These are phyloP conservation scores for Meda fulgida DNA, from an alignment of 2,797 vertebrate species.

Conservation along the genomic window DNA sequence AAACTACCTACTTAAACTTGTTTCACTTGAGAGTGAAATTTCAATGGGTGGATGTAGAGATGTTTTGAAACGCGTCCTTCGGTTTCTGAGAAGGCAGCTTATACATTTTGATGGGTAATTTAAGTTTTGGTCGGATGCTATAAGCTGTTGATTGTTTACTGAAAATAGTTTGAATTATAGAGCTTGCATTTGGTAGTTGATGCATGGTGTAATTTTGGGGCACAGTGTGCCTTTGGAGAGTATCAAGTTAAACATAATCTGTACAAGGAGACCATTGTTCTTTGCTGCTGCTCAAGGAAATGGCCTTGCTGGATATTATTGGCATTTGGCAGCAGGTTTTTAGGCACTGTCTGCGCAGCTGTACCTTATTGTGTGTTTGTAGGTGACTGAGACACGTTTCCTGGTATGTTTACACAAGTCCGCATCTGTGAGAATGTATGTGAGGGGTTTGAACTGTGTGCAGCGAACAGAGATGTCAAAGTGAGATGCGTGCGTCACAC, in stretches of 20 bases:
- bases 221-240: constrained; percentile 31
- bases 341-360: constrained; percentile 55
- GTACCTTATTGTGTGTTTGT: constrained; percentile 51
- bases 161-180: not conserved
- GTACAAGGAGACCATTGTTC: constrained; percentile 77
- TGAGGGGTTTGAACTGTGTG: constrained; percentile 34
- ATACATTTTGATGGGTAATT: not conserved
- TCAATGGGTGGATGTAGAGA: not conserved
- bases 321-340: constrained; percentile 66
- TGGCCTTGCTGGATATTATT: constrained; percentile 62
- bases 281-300: constrained; percentile 75
- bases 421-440: constrained; percentile 43
- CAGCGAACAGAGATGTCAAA: constrained; percentile 39
- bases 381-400: constrained; percentile 34
- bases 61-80: not conserved
- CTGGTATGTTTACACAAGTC: constrained; percentile 46
- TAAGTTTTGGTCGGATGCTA: not conserved
- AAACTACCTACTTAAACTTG: constrained; percentile 22
- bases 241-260: constrained; percentile 63
- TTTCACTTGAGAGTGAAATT: constrained; percentile 34
- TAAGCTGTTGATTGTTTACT: not conserved
- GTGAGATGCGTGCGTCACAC: constrained; percentile 58
- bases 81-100: constrained; percentile 13
- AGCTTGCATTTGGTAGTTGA: not conserved
- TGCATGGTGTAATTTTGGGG: constrained; percentile 21